Evolutionary conservation across 2,113 vertebrate species (phyloP), one percentile per base, ranked within the genome.

Genomic region (Epinephelus moara): DNA sequence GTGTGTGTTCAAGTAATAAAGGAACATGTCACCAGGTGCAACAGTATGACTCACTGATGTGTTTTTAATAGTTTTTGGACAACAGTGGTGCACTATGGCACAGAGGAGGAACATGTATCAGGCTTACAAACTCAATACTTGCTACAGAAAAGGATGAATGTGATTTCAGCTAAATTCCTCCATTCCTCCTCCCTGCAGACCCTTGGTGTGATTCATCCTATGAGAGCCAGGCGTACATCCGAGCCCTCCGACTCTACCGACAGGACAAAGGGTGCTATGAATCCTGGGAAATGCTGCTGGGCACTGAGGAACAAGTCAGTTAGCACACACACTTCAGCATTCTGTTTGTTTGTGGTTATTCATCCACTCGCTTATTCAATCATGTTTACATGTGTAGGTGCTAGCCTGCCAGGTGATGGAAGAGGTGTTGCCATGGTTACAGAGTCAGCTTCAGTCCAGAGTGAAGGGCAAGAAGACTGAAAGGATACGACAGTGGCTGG

Each of bases 371-470:
- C 59, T 62, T 9, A 59, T 62, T 53, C 60, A 56, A 11, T 17
- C 50, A 42, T 78, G 14, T 77, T 4, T 69, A 15, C 8, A 4
- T 80, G 45, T 70, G 7, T 42, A 95, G 95, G 94, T 95, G 84
- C 91, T 99, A 85, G 96, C 97, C 50, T 96, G 96, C 87, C 95
- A 97, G 87, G 96, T 98, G 88, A 98, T 99, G 97, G 97, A 97
- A 87, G 97, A 99, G 2, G 95, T 97, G 62, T 93, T 98, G 75
- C 96, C 97, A 4, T 96, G 96, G 71, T 95, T 99, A 72, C 97
- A 99, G 90, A 96, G 93, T 0, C 97, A 98, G 87, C 93, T 99
- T 69, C 93, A 98, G 80, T 95, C 97, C 47, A 96, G 94, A 88
- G 89, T 98, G 91, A 98, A 96, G 88, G 97, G 97, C n/a, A 98